Base-by-base conservation (phyloP, 2,888 invertebrate genomes). In the Ramazzottius varieornatus region DNA sequence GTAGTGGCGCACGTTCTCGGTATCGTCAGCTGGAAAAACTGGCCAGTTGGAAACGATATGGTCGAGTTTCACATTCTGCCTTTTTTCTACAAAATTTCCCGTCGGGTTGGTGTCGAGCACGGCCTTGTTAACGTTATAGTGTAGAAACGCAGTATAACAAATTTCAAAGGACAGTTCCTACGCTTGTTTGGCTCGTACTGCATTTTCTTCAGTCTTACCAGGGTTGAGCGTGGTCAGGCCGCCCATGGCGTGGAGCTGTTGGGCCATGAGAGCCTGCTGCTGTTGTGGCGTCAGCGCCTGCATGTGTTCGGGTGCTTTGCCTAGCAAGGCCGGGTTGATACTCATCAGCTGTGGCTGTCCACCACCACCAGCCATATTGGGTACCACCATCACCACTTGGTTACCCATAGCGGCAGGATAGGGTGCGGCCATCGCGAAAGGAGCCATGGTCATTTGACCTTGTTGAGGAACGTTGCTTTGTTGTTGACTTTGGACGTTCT, bases 201-300 rank as follows among this genome's bases (percentile, higher is more conserved):
- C n/a, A n/a, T n/a, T n/a, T n/a, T n/a, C n/a, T n/a, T n/a, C n/a
- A n/a, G n/a, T 40, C 20, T 40, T 40, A 40, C 40, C 40, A 20
- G 40, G 40, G 20, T 40, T 40, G 20, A 8, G 8, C 13, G 40
- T 20, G 40, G 8, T 40, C n/a, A n/a, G n/a, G n/a, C n/a, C n/a
- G n/a, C 40, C 40, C 54, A 54, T 54, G 54, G 54, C 54, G 24
- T 54, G 54, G 29, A 54, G 20, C 29, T 54, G 54, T 29, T 54
- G 54, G 13, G 54, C 54, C 54, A 54, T 54, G 29, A 54, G 8
- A n/a, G n/a, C 29, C 54, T 54, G 54, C 54, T 54, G 54, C 54
- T 54, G 54, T 29, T 54, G 54, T 29, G 13, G 54, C 4, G 54
- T 24, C 54, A 54, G 29, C 4, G 54, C 54, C 16, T 8, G 16